phyloP scores from a whole-genome alignment of 2,113 vertebrate genomes.

The Nibea coibor region DNA sequence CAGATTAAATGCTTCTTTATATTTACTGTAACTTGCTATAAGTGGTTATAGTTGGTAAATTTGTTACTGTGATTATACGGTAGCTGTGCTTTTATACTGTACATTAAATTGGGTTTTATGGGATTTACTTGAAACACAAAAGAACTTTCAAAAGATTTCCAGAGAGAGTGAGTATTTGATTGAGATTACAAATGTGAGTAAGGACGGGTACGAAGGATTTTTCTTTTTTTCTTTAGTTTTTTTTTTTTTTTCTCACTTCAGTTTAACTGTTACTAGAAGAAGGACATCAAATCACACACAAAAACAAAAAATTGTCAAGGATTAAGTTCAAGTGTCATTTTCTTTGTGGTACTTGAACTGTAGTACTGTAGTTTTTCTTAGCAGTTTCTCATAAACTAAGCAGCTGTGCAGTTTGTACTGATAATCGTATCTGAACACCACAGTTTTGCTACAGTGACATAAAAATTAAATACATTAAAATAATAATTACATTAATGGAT shows the following conservation, averaged over 20 bases:
- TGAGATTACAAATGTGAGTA: not conserved
- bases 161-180: not conserved
- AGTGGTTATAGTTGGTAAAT: not conserved
- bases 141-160: not conserved
- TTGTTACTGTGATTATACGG: slow-evolving; percentile 24
- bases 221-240: not conserved
- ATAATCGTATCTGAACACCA: no score
- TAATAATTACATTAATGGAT: no score
- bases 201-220: no score
- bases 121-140: not conserved
- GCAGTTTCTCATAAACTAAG: no score
- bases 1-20: slow-evolving; percentile 5
- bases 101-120: not conserved
- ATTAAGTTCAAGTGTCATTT: not conserved
- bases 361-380: no score
- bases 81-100: not conserved
- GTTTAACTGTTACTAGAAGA: not conserved
- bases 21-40: not conserved
- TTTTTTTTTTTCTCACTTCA: not conserved
- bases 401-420: no score
- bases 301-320: not conserved
- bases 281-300: not conserved
- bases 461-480: no score
- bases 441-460: no score
- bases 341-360: no score